Base-by-base conservation (phyloP, 2,888 invertebrate species). In the Blera fallax region DNA sequence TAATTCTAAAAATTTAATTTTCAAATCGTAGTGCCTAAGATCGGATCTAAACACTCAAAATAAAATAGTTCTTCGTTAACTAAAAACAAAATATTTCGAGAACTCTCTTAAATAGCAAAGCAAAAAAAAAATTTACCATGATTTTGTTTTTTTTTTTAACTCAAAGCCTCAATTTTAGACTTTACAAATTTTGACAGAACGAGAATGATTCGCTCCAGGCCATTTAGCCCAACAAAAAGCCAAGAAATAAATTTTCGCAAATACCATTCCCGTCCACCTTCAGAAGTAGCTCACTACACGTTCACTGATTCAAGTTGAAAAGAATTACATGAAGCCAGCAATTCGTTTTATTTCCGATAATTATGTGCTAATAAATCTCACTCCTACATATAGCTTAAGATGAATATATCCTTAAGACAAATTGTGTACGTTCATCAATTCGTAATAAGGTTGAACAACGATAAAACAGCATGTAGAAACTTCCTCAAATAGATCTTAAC, bases 361-460 rank as follows among this genome's bases (percentile, higher is more conserved):
- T 79, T 74, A 64, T 50, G 60, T 64, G 62, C 52, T 54, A 64
- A 69, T 76, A 52, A 54, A 76, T 81, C 21, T 50, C 37, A 45
- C n/a, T 70, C 24, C 45, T 34, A 37, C 58, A n/a, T 32, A 24
- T 16, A 16, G 54, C 18, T 29, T 27, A 34, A 52, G 48, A 65
- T 58, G 24, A 50, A 65, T 64, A 70, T 50, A 76, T 70, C 70
- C 80, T 65, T 34, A 37, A 64, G 58, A 58, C 60, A 76, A 80
- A 80, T 85, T 70, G 58, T 34, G 58, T 70, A 50, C 80, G 72
- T 85, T 70, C 70, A 80, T 80, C 76, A 85, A 76, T 70, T 52
- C 45, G 65, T 80, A 76, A 80, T 70, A 64, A 76, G 70, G 27
- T 40, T 37, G 10, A 29, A 65, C 34, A 69, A 64, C 50, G 40